phyloP scores from a whole-genome alignment of 2,113 vertebrate species.

The Trochalopteron elliotii region DNA sequence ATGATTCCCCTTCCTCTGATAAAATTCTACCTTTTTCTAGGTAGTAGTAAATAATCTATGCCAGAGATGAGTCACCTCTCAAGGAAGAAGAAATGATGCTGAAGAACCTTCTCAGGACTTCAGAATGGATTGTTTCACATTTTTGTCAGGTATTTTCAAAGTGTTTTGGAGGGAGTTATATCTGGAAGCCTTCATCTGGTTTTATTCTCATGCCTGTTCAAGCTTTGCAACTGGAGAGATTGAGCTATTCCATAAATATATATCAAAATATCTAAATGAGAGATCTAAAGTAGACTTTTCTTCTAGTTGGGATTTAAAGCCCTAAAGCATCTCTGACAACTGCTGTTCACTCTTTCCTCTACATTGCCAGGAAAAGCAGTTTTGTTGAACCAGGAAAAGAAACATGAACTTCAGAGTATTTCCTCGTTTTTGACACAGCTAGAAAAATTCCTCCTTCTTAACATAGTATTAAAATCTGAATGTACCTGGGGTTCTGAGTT shows the following conservation, averaged over 20 bases:
- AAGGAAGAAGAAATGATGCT: background rate
- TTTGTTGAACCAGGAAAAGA: background rate
- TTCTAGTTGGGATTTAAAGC: background rate
- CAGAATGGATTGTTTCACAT: background rate
- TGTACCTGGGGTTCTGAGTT: fast-evolving
- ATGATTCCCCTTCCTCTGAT: background rate
- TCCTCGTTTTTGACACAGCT: background rate
- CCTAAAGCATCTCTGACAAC: background rate
- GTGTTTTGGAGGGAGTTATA: background rate
- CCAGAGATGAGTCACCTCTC: background rate
- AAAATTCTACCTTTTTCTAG: background rate
- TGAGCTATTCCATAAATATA: background rate
- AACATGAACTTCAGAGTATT: background rate
- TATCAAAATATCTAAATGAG: background rate
- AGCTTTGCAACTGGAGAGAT: background rate
- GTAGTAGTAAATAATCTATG: background rate
- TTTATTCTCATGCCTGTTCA: background rate
- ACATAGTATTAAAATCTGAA: background rate
- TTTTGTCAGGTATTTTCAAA: background rate
- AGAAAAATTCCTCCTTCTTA: background rate
- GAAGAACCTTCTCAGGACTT: background rate
- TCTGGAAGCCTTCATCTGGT: background rate
- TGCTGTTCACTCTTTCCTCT: background rate
- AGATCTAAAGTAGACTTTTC: background rate
- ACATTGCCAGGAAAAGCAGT: background rate